These are phyloP conservation scores for Thera britannica DNA, from an alignment of 2,888 invertebrate genomes.

Conservation along the genomic window DNA sequence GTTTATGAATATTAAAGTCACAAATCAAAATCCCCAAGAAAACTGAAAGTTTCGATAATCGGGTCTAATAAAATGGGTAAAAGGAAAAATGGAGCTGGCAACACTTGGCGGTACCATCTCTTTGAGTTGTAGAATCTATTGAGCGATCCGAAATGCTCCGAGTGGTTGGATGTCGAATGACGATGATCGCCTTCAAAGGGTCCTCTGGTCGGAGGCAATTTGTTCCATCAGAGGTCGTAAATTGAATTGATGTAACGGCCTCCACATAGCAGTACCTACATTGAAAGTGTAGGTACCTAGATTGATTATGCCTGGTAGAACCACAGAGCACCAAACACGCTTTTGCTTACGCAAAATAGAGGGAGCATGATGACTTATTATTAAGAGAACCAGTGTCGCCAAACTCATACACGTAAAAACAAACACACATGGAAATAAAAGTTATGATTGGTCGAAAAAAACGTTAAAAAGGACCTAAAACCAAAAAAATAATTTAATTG, in stretches of 20 bases:
- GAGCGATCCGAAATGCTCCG: constrained; percentile 50
- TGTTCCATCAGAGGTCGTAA: constrained; percentile 71
- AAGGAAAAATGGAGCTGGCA: constrained; percentile 18
- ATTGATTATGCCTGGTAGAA: no score
- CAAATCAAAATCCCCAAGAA: no score
- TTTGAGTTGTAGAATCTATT: constrained; percentile 44
- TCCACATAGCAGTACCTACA: constrained; percentile 39
- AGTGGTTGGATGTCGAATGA: constrained; percentile 60
- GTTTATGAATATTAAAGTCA: background rate
- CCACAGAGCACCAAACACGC: no score
- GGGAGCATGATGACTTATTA: no score
- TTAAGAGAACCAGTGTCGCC: no score
- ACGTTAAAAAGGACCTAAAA: no score
- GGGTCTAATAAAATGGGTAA: background rate
- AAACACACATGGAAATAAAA: no score
- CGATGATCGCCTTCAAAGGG: constrained; percentile 66
- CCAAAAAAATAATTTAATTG: no score
- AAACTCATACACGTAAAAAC: no score
- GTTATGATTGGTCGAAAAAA: no score
- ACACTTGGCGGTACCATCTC: constrained; percentile 14
- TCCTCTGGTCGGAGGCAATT: constrained; percentile 69
- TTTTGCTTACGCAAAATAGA: no score
- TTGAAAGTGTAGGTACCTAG: no score
- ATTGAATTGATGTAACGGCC: constrained; percentile 78
- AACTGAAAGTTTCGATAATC: background rate